Base-by-base conservation (phyloP, 2,797 vertebrate genomes). In the Hozukius guyotensis region DNA sequence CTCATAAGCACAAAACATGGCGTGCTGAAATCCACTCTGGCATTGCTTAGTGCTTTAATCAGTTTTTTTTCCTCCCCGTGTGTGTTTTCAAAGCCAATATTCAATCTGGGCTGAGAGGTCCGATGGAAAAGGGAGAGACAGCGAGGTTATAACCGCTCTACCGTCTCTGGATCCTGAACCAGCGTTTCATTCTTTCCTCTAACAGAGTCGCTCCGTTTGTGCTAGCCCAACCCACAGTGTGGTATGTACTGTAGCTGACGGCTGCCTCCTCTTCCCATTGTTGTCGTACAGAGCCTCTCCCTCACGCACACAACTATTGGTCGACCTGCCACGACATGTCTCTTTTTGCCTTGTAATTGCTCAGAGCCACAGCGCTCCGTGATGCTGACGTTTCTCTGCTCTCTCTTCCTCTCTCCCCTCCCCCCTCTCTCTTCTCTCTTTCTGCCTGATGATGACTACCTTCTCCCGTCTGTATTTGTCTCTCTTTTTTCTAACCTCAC, bases 301-400 rank as follows among this genome's bases (percentile, higher is more conserved):
- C 81, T 88, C 59, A 18, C 72, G 69, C 71, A 42, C 38, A 63
- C 14, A 78, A 69, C 75, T 79, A 52, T 46, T 66, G 73, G 80
- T 80, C 27, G 59, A 82, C 91, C 74, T 93, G 92, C 77, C 60
- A 55, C 62, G 63, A 79, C 91, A 81, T 69, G 91, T 89, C 87
- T 87, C 61, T 61, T 80, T 82, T 78, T 76, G 46, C 73, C 82
- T 82, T 75, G 75, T 77, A 73, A 80, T 87, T 72, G 29, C 86
- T 77, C 55, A 27, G 42, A 22, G 83, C 80, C 61, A 60, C 71
- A 69, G 68, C 16, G 20, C 59, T 79, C 31, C 62, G 31, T 12
- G 38, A 74, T 66, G 69, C 55, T 76, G 53, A 72, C 11, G 14
- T 77, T 85, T 78, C 75, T 79, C 63, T 62, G 36, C 0, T 0